phyloP scores from a whole-genome alignment of 1,140 invertebrate genomes.

The Himalopsyche phryganea region DNA sequence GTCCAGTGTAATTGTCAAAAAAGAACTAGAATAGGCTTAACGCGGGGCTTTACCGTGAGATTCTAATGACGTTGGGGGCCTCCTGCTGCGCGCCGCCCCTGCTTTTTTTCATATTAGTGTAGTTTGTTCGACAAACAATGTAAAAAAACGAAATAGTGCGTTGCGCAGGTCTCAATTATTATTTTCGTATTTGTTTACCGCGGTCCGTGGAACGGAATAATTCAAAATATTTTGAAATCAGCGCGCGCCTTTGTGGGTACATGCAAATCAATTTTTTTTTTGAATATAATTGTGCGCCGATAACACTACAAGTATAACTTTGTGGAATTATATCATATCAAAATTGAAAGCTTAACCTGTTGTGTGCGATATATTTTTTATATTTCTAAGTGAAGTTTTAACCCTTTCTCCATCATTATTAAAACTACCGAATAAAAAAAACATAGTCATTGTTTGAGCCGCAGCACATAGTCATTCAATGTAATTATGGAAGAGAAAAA shows the following conservation, averaged over 20 bases:
- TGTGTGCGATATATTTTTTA: too few species aligned
- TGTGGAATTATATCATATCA: too few species aligned
- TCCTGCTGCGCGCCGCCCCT: slow-evolving; percentile 16
- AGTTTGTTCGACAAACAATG: not conserved
- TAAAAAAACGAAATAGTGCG: slow-evolving; percentile 5
- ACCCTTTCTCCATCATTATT: too few species aligned
- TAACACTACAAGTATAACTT: too few species aligned
- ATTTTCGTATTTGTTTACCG: slow-evolving; percentile 28
- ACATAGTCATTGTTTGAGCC: too few species aligned
- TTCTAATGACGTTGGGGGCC: slow-evolving; percentile 27
- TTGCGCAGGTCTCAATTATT: slow-evolving; percentile 3
- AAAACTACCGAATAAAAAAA: too few species aligned
- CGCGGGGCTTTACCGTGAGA: slow-evolving; percentile 13
- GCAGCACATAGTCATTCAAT: too few species aligned
- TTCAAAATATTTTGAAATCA: slow-evolving; percentile 30
- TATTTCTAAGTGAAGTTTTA: too few species aligned
- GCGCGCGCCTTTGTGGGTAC: not conserved
- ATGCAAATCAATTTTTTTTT: too few species aligned
- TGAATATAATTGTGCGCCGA: not conserved
- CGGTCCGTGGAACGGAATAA: slow-evolving; percentile 26
- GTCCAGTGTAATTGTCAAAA: slow-evolving; percentile 24
- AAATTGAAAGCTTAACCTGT: too few species aligned
- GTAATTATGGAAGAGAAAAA: too few species aligned
- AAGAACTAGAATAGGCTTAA: slow-evolving; percentile 13
- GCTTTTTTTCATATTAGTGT: not conserved